Percentiles rank a stretch among this genome's conserved stretches.
Evolutionary conservation across 2,888 invertebrate species (phyloP).

Genomic region (Brachyptera putata): DNA sequence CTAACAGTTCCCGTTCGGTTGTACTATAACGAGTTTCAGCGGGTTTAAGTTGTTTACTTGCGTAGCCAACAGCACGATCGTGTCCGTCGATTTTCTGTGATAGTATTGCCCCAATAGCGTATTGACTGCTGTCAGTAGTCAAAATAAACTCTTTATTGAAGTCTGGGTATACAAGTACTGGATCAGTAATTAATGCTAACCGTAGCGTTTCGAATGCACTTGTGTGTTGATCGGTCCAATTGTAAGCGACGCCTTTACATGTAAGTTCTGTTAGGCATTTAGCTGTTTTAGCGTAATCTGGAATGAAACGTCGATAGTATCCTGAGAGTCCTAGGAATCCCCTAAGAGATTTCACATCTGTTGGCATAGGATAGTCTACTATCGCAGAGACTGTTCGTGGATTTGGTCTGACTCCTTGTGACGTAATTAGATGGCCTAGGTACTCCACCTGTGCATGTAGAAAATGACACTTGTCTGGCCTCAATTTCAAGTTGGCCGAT

Average conservation of each 20-base stretch:
- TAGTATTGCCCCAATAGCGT: neutral
- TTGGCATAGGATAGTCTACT: conserved; percentile 32
- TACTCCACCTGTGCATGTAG: conserved; percentile 30
- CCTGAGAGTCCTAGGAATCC: conserved; percentile 34
- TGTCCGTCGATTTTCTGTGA: neutral
- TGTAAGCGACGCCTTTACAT: neutral
- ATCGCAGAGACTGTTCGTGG: conserved; percentile 33
- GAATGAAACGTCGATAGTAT: conserved; percentile 35
- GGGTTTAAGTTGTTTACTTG: neutral
- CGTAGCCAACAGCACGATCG: neutral
- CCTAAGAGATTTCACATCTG: conserved; percentile 33
- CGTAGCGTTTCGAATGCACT: conserved; percentile 6
- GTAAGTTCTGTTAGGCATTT: conserved; percentile 7
- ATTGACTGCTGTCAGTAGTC: neutral
- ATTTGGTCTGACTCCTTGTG: conserved; percentile 33
- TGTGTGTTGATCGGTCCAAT: conserved; percentile 15
- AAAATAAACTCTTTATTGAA: neutral
- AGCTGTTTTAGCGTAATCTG: conserved; percentile 31
- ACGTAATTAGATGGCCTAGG: conserved; percentile 34
- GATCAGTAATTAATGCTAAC: neutral
- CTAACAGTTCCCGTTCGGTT: neutral
- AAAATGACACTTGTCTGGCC: conserved; percentile 35
- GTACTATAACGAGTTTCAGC: neutral
- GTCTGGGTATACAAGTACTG: neutral
- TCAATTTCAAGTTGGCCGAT: conserved; percentile 32